These are phyloP conservation scores for Strix aluco DNA, from an alignment of 2,113 vertebrate species.

Conservation along the genomic window DNA sequence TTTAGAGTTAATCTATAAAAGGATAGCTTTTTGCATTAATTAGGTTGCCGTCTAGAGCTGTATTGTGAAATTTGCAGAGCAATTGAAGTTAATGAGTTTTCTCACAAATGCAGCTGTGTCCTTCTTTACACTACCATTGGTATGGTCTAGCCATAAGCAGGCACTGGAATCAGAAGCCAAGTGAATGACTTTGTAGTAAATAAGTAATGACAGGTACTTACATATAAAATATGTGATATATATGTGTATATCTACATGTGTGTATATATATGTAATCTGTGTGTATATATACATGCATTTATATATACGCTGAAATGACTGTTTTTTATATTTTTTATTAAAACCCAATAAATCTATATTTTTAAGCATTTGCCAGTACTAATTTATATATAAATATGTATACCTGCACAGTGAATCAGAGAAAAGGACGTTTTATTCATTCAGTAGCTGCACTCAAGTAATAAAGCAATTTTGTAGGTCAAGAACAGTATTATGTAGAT, in stretches of 20 bases:
- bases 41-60: not conserved
- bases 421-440: not conserved
- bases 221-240: not conserved
- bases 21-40: not conserved
- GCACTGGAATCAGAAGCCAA: not conserved
- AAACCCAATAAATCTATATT: not conserved
- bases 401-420: not conserved
- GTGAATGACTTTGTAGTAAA: not conserved
- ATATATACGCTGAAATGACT: not conserved
- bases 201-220: not conserved
- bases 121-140: not conserved
- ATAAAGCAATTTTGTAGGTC: not conserved
- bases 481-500: not conserved
- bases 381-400: not conserved
- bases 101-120: conserved; percentile 11
- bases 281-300: not conserved
- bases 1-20: not conserved
- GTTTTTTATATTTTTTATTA: not conserved
- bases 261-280: no score
- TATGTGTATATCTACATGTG: not conserved
- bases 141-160: not conserved
- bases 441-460: not conserved
- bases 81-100: conserved; percentile 27
- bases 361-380: not conserved
- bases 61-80: conserved; percentile 6